Conservation (phyloP, 2,888 invertebrate species). For the Leptura quadrifasciata region DNA sequence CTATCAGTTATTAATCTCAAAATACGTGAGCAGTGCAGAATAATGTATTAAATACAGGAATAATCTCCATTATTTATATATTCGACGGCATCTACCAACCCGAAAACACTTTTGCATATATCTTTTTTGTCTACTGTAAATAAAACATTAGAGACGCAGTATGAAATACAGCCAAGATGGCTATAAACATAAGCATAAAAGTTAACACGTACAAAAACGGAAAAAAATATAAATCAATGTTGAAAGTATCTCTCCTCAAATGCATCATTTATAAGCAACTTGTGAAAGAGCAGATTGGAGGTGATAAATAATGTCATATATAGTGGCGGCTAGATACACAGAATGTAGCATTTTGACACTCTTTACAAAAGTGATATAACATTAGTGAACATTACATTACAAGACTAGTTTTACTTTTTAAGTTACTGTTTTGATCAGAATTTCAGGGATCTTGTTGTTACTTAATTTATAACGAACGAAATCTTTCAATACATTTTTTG, state of each 20-base stretch:
- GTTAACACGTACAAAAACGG: conserved; percentile 1
- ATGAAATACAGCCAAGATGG: conserved; percentile 4
- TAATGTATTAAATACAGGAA: background rate
- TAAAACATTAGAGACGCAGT: background rate
- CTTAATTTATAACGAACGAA: too few relatives aligned
- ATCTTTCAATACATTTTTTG: too few relatives aligned
- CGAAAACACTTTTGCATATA: background rate
- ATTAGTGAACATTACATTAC: too few relatives aligned
- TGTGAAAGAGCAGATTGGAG: background rate
- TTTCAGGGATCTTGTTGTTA: too few relatives aligned
- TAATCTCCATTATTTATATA: background rate
- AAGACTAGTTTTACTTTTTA: too few relatives aligned
- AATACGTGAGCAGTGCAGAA: background rate
- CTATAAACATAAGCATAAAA: background rate
- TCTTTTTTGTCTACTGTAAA: background rate
- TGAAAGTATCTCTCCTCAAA: background rate
- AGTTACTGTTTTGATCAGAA: too few relatives aligned
- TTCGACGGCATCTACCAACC: background rate
- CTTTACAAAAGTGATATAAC: too few relatives aligned
- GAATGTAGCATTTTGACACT: too few relatives aligned
- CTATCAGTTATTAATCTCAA: background rate
- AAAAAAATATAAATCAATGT: conserved; percentile 1
- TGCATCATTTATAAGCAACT: background rate
- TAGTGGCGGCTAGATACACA: too few relatives aligned
- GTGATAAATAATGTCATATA: background rate